phyloP scores from a whole-genome alignment of 2,797 vertebrate genomes.

The Pempheris klunzingeri region DNA sequence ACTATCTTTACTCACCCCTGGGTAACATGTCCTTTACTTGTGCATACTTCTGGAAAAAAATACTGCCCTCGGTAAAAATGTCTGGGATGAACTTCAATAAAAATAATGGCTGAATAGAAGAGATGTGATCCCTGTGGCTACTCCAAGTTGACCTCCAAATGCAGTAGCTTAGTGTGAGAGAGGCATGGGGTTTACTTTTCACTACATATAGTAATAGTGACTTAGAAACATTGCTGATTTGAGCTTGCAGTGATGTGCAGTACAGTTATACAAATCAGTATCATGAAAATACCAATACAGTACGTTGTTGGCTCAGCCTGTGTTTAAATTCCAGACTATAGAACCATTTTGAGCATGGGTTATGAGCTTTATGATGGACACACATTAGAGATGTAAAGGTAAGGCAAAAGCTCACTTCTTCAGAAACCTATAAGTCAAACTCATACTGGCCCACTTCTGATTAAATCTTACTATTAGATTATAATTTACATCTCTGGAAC shows the following conservation, averaged over 20 bases:
- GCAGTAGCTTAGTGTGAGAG: conserved; percentile 9
- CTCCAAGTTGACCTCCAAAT: conserved; percentile 22
- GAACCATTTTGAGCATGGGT: conserved; percentile 25
- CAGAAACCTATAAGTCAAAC: background rate
- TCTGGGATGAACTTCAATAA: conserved; percentile 30
- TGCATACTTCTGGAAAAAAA: conserved; percentile 27
- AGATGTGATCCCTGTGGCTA: conserved; percentile 15
- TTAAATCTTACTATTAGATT: background rate
- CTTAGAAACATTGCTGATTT: background rate
- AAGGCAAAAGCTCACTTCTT: background rate
- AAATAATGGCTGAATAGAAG: conserved; percentile 30
- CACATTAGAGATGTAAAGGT: conserved; percentile 7
- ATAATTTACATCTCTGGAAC: background rate
- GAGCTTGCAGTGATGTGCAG: background rate
- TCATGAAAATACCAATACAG: background rate
- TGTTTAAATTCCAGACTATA: conserved; percentile 27
- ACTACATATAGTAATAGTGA: background rate
- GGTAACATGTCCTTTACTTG: conserved; percentile 29
- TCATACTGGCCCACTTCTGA: background rate
- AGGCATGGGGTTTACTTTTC: conserved; percentile 8
- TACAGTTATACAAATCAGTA: background rate
- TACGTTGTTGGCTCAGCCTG: background rate
- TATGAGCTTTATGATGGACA: conserved; percentile 23
- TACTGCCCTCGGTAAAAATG: conserved; percentile 23
- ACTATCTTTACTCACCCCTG: background rate